A percentile compares a stretch with the other conserved stretches of the same genome.
phyloP scores from a whole-genome alignment of 2,888 invertebrate species.

The Hydropsyche betteni region DNA sequence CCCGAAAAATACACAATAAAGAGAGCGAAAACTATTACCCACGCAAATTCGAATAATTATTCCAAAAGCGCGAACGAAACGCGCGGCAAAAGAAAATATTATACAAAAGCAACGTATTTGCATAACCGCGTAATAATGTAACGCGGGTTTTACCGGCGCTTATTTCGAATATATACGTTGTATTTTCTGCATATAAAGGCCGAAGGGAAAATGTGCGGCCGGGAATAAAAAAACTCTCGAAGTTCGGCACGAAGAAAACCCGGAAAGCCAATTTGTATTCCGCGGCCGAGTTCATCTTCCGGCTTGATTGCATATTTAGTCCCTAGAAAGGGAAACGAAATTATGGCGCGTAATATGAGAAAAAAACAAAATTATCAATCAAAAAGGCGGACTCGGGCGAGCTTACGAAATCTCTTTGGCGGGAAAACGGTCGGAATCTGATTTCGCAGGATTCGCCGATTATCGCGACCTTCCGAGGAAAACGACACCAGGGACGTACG shows the following conservation, averaged over 20 bases:
- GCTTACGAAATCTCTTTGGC: background rate
- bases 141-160: background rate
- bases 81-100: background rate
- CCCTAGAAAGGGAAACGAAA: conserved; percentile 29
- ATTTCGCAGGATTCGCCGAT: conserved; percentile 13
- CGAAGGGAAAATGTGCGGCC: too few relatives aligned
- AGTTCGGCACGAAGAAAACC: background rate
- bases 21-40: too few relatives aligned
- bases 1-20: too few relatives aligned
- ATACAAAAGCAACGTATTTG: conserved; percentile 7
- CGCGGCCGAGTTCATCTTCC: conserved; percentile 26
- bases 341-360: conserved; percentile 20
- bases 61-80: too few relatives aligned
- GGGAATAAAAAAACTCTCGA: too few relatives aligned
- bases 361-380: conserved; percentile 20
- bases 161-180: too few relatives aligned
- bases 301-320: conserved; percentile 33
- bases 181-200: too few relatives aligned
- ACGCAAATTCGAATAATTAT: too few relatives aligned
- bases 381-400: background rate
- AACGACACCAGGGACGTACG: too few relatives aligned
- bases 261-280: conserved; percentile 32
- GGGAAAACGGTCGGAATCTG: conserved; percentile 14
- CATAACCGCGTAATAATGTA: conserved; percentile 20
- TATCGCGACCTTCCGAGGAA: background rate